Conservation (phyloP, 2,113 vertebrate species). For the Sinocyclocheilus anshuiensis region DNA sequence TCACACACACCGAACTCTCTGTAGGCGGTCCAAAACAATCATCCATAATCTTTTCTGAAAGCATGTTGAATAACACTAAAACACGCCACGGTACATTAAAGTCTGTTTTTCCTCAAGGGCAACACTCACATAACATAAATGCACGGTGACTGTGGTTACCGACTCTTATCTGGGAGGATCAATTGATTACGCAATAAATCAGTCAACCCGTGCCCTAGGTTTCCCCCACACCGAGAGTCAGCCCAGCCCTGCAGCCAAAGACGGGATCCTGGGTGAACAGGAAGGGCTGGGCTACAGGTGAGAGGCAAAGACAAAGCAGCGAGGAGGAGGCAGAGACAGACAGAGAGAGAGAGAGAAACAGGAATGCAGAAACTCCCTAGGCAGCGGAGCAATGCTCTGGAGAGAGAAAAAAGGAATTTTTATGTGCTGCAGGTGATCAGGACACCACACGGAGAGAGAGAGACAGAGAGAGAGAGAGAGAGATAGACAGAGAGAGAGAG, state of each 20-base stretch:
- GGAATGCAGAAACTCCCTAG: constrained; percentile 81
- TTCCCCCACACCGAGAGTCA: constrained; percentile 54
- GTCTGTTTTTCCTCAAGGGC: constrained; percentile 62
- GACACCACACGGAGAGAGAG: constrained; percentile 61
- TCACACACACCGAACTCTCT: constrained; percentile 53
- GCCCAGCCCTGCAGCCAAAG: constrained; percentile 77
- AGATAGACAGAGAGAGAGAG: constrained; percentile 60
- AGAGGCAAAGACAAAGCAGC: constrained; percentile 29
- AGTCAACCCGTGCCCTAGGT: constrained; percentile 68
- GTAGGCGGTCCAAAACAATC: constrained; percentile 64
- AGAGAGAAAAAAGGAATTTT: constrained; percentile 82
- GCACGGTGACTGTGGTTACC: constrained; percentile 70
- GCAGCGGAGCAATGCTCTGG: constrained; percentile 76
- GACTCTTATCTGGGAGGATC: constrained; percentile 69
- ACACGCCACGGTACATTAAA: constrained; percentile 67
- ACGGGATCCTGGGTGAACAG: constrained; percentile 34
- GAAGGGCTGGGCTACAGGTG: constrained; percentile 63
- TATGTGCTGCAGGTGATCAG: constrained; percentile 84
- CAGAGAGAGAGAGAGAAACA: constrained; percentile 44
- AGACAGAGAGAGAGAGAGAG: constrained; percentile 57
- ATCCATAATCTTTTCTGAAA: constrained; percentile 71
- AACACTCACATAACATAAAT: constrained; percentile 69
- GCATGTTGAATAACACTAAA: constrained; percentile 67
- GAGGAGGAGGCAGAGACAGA: constrained; percentile 28
- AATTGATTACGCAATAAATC: constrained; percentile 80